Evolutionary conservation across 1,140 invertebrate species (phyloP).

Genomic region (Formica selysi): DNA sequence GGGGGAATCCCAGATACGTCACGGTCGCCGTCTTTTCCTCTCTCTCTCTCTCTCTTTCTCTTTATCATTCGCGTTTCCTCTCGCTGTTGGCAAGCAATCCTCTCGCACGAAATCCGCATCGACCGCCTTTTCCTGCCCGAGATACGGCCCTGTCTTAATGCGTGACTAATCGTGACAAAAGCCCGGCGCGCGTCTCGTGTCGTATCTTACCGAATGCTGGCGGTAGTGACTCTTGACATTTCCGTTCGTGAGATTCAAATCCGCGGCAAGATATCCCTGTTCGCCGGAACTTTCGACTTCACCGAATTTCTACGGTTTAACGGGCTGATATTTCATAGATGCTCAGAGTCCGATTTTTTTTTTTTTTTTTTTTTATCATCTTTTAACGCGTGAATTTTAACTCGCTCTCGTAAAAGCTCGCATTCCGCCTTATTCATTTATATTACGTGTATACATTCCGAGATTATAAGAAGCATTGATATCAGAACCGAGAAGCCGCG

Average conservation of each 20-base stretch:
- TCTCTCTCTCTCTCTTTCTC: not conserved
- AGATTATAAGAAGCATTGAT: not conserved
- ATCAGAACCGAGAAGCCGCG: not conserved
- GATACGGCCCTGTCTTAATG: constrained; percentile 33
- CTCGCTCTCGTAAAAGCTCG: not conserved
- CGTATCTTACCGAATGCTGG: constrained; percentile 28
- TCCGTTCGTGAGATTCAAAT: constrained; percentile 1
- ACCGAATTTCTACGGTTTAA: not conserved
- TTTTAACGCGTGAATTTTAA: not conserved
- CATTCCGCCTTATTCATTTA: no score
- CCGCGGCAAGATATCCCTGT: not conserved
- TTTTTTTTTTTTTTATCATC: not conserved
- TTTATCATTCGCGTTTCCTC: constrained; percentile 16
- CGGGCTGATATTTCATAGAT: not conserved
- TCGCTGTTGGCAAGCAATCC: constrained; percentile 26
- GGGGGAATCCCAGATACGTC: constrained; percentile 57
- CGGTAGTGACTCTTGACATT: constrained; percentile 5
- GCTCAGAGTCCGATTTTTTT: not conserved
- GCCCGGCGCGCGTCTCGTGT: constrained; percentile 28
- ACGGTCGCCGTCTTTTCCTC: not conserved
- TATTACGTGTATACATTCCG: not conserved
- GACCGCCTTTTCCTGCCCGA: constrained; percentile 38
- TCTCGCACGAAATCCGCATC: constrained; percentile 25
- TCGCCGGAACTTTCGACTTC: not conserved
- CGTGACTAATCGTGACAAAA: constrained; percentile 60